Base-by-base conservation (phyloP, 2,797 vertebrate genomes). In the Melopsittacus undulatus region DNA sequence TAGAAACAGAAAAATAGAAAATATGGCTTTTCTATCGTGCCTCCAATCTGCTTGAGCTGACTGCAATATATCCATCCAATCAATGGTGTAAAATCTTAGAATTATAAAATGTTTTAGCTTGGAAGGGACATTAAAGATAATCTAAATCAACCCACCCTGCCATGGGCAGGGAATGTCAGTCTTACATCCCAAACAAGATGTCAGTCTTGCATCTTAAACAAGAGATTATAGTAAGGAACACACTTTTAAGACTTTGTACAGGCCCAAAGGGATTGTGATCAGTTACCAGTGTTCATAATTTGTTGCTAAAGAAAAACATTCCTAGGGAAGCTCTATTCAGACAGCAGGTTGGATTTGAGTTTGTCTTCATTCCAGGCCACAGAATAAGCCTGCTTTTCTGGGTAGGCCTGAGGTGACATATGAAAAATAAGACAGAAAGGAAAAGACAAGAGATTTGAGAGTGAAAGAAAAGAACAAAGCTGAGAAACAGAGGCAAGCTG, bases 211-310 rank as follows among this genome's bases (percentile, higher is more conserved):
- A 76, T 21, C 64, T 80, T 32, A 57, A 82, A 73, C 36, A 75
- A 73, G 40, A 63, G 70, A 70, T 46, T 63, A 51, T 19, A 72
- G 34, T 14, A 89, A 59, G 13, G 38, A 81, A 51, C 32, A 48
- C n/a, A 34, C 1, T 0, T 0, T n/a, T 66, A 67, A 77, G 29
- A 13, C 34, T 77, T 54, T 11, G 29, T 13, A 42, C 5, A 16
- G 11, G 26, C 48, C 81, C 48, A 82, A 32, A 74, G 15, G n/a
- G 11, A 70, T 45, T 59, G 34, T 21, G 27, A 11, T 62, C 14
- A 48, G 27, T 46, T 67, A 17, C 19, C 26, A 10, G 13, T 10
- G 10, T 24, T 68, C 46, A 91, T 86, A 66, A 43, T n/a, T 10
- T 48, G 1, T 42, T 89, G 40, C 51, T 29, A 45, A 15, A 79